A percentile compares a stretch with the other conserved stretches of the same genome.
phyloP scores from a whole-genome alignment of 2,888 invertebrate species.

The Sycophila texana region DNA sequence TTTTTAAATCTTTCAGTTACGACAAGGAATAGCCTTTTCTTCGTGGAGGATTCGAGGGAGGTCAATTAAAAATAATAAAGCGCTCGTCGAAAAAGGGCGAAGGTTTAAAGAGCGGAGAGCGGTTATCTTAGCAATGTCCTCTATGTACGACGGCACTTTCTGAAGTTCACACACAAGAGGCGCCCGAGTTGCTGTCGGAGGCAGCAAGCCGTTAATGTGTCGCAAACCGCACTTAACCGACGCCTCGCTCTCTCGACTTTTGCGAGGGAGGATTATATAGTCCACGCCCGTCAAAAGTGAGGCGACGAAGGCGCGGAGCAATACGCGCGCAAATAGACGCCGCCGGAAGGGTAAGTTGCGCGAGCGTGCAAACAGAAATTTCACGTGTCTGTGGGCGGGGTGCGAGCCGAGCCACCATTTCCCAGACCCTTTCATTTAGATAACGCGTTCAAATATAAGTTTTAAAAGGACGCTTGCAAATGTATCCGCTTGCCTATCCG shows the following conservation, averaged over 20 bases:
- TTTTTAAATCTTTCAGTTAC: no score
- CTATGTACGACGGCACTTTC: slow-evolving; percentile 58
- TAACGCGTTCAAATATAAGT: neutral
- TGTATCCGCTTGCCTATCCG: no score
- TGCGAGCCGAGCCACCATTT: neutral
- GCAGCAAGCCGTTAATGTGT: slow-evolving; percentile 58
- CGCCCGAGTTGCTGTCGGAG: slow-evolving; percentile 27
- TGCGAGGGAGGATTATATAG: neutral
- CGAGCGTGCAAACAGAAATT: slow-evolving; percentile 10
- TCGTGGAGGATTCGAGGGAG: neutral
- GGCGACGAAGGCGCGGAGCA: neutral
- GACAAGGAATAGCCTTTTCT: no score
- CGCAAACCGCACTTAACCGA: slow-evolving; percentile 58
- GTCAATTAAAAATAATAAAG: slow-evolving; percentile 32
- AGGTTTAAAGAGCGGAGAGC: slow-evolving; percentile 7
- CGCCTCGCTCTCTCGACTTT: neutral
- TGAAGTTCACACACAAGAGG: slow-evolving; percentile 57
- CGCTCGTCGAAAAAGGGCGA: neutral
- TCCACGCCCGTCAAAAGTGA: slow-evolving; percentile 11
- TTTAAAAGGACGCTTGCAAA: no score
- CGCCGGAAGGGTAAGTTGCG: no score
- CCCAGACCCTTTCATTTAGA: neutral
- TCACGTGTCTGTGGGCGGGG: slow-evolving; percentile 3
- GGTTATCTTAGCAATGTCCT: slow-evolving; percentile 17
- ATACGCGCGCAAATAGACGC: neutral